phyloP scores from a whole-genome alignment of 2,888 invertebrate species.

The Barypeithes pellucidus region DNA sequence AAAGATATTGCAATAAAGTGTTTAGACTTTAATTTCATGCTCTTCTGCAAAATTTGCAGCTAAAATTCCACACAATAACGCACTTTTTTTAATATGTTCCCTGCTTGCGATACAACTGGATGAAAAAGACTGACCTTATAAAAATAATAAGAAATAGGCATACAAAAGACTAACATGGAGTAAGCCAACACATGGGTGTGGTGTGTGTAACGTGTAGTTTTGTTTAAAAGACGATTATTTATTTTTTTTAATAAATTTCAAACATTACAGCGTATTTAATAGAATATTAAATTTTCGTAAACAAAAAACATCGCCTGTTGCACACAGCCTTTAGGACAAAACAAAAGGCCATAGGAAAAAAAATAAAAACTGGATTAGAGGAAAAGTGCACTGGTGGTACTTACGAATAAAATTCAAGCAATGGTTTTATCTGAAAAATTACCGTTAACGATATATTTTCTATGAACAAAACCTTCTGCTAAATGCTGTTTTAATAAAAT shows the following conservation, averaged over 20 bases:
- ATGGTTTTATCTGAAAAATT: too few relatives aligned
- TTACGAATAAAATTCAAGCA: too few relatives aligned
- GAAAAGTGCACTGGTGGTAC: constrained; percentile 32
- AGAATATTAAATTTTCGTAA: constrained; percentile 30
- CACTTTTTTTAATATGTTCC: not conserved
- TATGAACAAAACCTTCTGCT: too few relatives aligned
- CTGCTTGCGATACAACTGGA: not conserved
- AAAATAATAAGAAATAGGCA: constrained; percentile 32
- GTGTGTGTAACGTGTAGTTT: constrained; percentile 48
- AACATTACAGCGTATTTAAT: constrained; percentile 23
- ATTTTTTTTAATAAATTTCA: not conserved
- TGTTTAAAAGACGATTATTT: constrained; percentile 27
- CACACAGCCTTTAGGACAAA: constrained; percentile 53
- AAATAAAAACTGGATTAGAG: constrained; percentile 26
- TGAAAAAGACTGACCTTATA: constrained; percentile 26
- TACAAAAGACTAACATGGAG: constrained; percentile 40
- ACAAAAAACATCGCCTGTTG: constrained; percentile 46
- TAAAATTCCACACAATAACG: too few relatives aligned
- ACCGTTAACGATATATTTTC: too few relatives aligned
- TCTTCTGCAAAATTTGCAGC: too few relatives aligned
- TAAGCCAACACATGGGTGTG: constrained; percentile 48
- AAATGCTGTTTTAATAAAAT: too few relatives aligned
- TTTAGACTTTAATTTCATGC: too few relatives aligned
- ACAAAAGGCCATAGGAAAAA: constrained; percentile 48
- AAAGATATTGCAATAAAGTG: too few relatives aligned